Conservation (phyloP, 2,797 vertebrate species). For the Nyctalus aviator region DNA sequence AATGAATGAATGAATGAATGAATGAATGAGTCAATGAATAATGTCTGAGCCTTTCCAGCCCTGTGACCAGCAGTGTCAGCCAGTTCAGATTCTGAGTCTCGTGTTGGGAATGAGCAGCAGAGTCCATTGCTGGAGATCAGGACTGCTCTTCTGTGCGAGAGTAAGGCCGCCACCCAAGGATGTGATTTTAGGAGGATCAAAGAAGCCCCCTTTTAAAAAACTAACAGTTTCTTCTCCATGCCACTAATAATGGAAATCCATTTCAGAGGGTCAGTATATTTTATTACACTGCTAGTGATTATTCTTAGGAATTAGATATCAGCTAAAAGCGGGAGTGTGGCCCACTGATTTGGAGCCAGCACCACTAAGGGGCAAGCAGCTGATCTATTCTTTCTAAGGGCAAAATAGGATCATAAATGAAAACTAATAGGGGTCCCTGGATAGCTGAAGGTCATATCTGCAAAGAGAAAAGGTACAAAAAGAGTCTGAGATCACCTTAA, state of each 20-base stretch:
- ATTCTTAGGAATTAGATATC: neutral
- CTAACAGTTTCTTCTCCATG: neutral
- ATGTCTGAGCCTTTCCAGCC: accelerated
- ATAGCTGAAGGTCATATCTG: neutral
- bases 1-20: neutral
- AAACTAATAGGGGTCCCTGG: neutral
- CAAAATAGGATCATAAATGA: neutral
- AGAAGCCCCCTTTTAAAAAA: neutral
- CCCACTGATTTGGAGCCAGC: neutral
- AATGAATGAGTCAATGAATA: neutral
- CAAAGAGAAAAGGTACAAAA: neutral
- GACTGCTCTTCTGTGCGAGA: neutral
- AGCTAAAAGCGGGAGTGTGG: neutral
- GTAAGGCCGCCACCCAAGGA: neutral
- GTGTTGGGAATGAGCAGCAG: neutral
- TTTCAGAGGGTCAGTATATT: neutral
- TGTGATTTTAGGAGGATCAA: neutral
- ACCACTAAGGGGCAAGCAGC: neutral
- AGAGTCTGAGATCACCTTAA: neutral
- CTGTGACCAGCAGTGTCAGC: neutral
- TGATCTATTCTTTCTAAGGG: neutral
- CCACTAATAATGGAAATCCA: neutral
- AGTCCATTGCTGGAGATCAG: neutral
- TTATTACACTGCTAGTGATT: neutral
- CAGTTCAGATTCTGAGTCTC: neutral